Base-by-base conservation (phyloP, 2,888 invertebrate genomes). In the Limnephilus lunatus region DNA sequence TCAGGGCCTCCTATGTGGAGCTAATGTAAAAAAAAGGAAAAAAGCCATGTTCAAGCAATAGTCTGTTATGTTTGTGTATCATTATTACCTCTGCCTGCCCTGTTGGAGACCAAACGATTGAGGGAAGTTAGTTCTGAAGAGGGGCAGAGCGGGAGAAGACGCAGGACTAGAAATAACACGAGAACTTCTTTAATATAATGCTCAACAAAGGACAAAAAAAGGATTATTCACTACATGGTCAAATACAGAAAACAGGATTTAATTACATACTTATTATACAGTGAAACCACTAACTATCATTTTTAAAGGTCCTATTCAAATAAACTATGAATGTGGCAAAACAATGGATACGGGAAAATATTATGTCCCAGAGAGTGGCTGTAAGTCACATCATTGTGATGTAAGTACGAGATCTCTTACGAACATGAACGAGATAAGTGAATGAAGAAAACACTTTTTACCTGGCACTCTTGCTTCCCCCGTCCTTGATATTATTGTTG, bases 111-210 rank as follows among this genome's bases (percentile, higher is more conserved):
- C 97, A 94, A 97, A 97, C 44, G 97, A 97, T 94, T 97, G 97
- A 86, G 97, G 97, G 95, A 97, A 97, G 94, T 97, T 97, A 86
- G 97, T 97, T 95, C 97, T 96, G 95, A 97, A 97, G 95, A 97
- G 96, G 90, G 97, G 97, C 92, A 96, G 96, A 83, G 97, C 97
- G 44, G 97, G 97, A 91, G 97, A 97, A 93, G 97, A 97, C 39
- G 97, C 97, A 91, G 97, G 97, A 94, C 97, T 97, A 95, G 15
- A 95, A 95, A 94, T 81, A 87, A 83, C 83, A 39, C 25, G 35
- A 83, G 35, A 83, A 83, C 83, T 83, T 35, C 83, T 25, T 83
- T 35, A 83, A n/a, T 25, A 83, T 83, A 83, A 83, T 68, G 7
- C 25, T 68, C n/a, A 68, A 68, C 68, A 68, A n/a, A 68, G 25